A percentile compares a stretch with the other conserved stretches of the same genome.
These are phyloP conservation scores for Drosophila greeni DNA, from an alignment of 2,888 invertebrate species.

Conservation along the genomic window DNA sequence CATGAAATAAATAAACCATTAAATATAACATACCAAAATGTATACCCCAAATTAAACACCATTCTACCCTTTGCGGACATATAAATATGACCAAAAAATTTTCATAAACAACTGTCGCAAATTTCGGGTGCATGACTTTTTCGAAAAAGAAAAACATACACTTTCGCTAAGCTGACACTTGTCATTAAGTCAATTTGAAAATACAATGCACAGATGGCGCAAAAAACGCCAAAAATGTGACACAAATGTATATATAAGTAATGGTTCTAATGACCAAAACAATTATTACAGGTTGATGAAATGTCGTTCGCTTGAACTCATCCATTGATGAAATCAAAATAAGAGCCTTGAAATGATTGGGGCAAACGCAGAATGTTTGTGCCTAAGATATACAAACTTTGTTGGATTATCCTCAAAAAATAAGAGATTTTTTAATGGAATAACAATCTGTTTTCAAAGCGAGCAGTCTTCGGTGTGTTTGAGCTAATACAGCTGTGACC, in stretches of 20 bases:
- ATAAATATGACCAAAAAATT: constrained; percentile 25
- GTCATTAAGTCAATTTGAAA: constrained; percentile 63
- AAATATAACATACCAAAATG: too few species aligned
- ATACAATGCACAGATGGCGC: constrained; percentile 61
- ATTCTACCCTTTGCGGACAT: constrained; percentile 8
- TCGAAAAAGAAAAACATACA: constrained; percentile 29
- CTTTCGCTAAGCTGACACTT: constrained; percentile 55
- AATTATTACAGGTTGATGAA: constrained; percentile 28
- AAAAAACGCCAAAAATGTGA: constrained; percentile 27
- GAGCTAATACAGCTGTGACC: constrained; percentile 23
- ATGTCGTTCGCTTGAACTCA: constrained; percentile 23
- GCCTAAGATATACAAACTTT: not conserved
- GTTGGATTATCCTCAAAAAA: not conserved
- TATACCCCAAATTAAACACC: not conserved
- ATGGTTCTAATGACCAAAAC: constrained; percentile 51
- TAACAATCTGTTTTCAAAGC: constrained; percentile 7
- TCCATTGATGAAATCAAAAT: constrained; percentile 26
- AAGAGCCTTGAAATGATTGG: constrained; percentile 2
- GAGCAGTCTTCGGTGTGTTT: not conserved
- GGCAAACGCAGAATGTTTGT: not conserved
- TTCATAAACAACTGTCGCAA: constrained; percentile 50
- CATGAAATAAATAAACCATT: too few species aligned
- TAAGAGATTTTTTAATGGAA: constrained; percentile 1
- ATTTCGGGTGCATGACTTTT: constrained; percentile 40
- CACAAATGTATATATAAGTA: constrained; percentile 26